Conservation (phyloP, 2,888 invertebrate species). For the Acleris laterana region DNA sequence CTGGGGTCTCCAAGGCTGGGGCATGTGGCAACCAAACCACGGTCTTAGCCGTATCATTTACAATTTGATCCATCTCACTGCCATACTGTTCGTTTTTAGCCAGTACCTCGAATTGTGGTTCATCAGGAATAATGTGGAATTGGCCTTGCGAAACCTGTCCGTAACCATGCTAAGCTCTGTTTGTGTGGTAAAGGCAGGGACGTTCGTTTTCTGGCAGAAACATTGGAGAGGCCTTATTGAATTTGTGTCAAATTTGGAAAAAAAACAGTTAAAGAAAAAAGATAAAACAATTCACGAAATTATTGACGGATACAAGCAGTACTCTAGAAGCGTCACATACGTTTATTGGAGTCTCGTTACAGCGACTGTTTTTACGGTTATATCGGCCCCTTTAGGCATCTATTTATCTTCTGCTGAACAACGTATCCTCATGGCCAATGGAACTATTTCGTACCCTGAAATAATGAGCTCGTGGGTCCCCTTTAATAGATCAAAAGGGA, state of each 20-base stretch:
- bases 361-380: constrained; percentile 62
- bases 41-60: constrained; percentile 46
- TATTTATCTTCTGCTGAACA: constrained; percentile 53
- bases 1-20: constrained; percentile 57
- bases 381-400: constrained; percentile 60
- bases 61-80: constrained; percentile 54
- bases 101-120: constrained; percentile 69
- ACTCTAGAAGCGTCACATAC: constrained; percentile 64
- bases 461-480: constrained; percentile 74
- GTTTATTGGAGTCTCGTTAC: constrained; percentile 65
- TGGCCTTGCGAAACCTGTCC: constrained; percentile 67
- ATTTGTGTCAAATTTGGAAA: constrained; percentile 60
- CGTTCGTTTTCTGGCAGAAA: constrained; percentile 64
- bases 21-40: constrained; percentile 57
- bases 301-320: constrained; percentile 59
- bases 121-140: constrained; percentile 56
- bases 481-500: constrained; percentile 60
- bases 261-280: constrained; percentile 50
- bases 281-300: constrained; percentile 47
- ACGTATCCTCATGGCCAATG: constrained; percentile 51
- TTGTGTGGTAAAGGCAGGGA: constrained; percentile 64
- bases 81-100: constrained; percentile 60
- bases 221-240: constrained; percentile 60
- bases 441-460: constrained; percentile 62
- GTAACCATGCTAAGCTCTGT: constrained; percentile 67